Evolutionary conservation across 2,888 invertebrate species (phyloP).

Genomic region (Drosophila koepferae): DNA sequence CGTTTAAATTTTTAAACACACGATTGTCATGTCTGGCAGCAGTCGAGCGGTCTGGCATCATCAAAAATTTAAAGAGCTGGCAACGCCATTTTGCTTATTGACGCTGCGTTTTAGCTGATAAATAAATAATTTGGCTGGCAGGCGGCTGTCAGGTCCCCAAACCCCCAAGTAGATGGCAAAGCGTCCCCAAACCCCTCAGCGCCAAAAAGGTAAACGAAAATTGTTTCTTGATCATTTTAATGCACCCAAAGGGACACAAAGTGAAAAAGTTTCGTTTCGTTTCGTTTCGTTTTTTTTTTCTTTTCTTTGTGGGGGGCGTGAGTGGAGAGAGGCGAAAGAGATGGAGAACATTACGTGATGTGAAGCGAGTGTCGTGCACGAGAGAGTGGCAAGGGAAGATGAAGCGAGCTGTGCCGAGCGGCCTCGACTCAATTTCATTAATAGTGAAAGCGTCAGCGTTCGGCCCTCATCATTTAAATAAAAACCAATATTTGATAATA

Average conservation of each 20-base stretch:
- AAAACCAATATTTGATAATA: slow-evolving; percentile 77
- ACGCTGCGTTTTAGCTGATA: slow-evolving; percentile 75
- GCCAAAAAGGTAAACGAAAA: slow-evolving; percentile 79
- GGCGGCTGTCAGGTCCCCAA: slow-evolving; percentile 40
- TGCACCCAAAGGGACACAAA: slow-evolving; percentile 81
- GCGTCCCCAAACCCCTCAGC: slow-evolving; percentile 33
- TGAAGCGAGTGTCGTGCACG: slow-evolving; percentile 13
- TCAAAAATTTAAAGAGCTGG: slow-evolving; percentile 74
- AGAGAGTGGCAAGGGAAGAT: background rate
- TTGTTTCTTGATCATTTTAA: slow-evolving; percentile 85
- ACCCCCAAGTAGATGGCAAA: slow-evolving; percentile 15
- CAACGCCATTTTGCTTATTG: slow-evolving; percentile 72
- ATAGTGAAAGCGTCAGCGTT: slow-evolving; percentile 65
- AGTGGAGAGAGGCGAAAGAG: background rate
- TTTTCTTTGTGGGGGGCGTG: background rate
- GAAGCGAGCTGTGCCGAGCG: background rate
- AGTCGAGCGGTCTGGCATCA: slow-evolving; percentile 46
- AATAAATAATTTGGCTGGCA: slow-evolving; percentile 80
- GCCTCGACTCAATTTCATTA: slow-evolving; percentile 66
- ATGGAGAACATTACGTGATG: slow-evolving; percentile 66
- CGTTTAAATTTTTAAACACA: slow-evolving; percentile 56
- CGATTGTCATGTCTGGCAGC: slow-evolving; percentile 62
- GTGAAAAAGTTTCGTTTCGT: slow-evolving; percentile 61
- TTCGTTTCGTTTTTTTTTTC: too few species aligned
- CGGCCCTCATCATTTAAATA: slow-evolving; percentile 70